Conservation (phyloP, 1,140 invertebrate species). For the Drosophila nannoptera region DNA sequence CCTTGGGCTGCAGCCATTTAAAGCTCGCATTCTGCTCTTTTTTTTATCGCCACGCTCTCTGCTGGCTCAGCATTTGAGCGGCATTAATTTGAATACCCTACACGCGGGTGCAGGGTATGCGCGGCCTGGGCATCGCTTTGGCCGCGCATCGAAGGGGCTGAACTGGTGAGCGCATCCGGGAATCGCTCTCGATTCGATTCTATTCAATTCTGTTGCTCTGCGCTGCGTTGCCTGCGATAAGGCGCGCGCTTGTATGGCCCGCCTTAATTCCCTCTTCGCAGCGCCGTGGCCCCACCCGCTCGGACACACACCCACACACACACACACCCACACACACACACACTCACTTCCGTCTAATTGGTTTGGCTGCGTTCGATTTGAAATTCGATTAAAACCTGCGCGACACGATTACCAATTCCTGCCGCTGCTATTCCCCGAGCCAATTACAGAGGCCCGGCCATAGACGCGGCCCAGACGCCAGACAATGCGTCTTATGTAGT, state of each 20-base stretch:
- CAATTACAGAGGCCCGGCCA: constrained; percentile 29
- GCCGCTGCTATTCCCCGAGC: constrained; percentile 41
- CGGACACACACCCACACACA: constrained; percentile 15
- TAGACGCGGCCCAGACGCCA: constrained; percentile 10
- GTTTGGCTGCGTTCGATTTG: constrained; percentile 49
- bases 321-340: constrained; percentile 4
- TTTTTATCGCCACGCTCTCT: constrained; percentile 43
- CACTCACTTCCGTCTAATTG: constrained; percentile 40
- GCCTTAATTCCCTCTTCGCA: constrained; percentile 26
- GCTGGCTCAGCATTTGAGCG: constrained; percentile 43
- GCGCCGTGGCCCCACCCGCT: not conserved
- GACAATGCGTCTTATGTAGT: constrained; percentile 38
- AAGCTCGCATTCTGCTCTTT: constrained; percentile 23
- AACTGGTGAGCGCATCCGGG: not conserved
- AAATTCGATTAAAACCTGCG: constrained; percentile 50
- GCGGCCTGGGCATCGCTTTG: not conserved
- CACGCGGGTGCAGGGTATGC: too few relatives aligned
- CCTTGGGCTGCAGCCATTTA: constrained; percentile 44
- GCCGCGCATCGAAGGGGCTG: too few relatives aligned
- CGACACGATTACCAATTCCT: constrained; percentile 43
- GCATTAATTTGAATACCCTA: constrained; percentile 42
- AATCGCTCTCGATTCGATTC: constrained; percentile 1
- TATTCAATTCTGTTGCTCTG: constrained; percentile 25
- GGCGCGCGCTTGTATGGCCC: constrained; percentile 7
- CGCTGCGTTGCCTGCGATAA: constrained; percentile 39